phyloP scores from a whole-genome alignment of 2,113 vertebrate genomes.

The Anguilla rostrata region DNA sequence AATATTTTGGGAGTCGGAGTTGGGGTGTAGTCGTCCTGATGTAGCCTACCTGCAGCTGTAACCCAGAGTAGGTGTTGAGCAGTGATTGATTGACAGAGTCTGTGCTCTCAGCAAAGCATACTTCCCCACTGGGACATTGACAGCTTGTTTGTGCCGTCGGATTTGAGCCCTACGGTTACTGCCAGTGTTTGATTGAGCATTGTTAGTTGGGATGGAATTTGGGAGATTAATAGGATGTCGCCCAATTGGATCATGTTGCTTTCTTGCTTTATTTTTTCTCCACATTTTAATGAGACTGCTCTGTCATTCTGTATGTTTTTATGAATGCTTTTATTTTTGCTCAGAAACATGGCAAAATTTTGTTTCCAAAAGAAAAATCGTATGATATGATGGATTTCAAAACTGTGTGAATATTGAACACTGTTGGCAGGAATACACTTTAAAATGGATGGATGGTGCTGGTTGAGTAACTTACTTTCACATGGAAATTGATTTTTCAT shows the following conservation, averaged over 20 bases:
- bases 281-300: neutral
- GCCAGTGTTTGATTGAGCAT: neutral
- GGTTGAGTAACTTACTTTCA: conserved; percentile 4
- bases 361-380: neutral
- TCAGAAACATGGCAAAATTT: neutral
- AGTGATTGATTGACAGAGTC: neutral
- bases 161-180: neutral
- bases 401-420: neutral
- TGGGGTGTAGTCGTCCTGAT: neutral
- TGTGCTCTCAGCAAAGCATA: neutral
- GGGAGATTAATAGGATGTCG: neutral
- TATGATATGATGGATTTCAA: neutral
- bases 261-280: no score
- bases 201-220: neutral
- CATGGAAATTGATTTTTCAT: neutral
- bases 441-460: neutral
- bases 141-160: neutral
- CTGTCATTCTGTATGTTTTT: neutral
- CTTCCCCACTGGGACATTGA: neutral
- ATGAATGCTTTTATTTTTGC: neutral
- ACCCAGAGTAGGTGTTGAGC: neutral
- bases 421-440: neutral
- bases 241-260: neutral
- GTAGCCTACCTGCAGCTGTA: neutral
- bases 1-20: neutral